Evolutionary conservation across 2,113 vertebrate species (phyloP).

Genomic region (Erinaceus europaeus): DNA sequence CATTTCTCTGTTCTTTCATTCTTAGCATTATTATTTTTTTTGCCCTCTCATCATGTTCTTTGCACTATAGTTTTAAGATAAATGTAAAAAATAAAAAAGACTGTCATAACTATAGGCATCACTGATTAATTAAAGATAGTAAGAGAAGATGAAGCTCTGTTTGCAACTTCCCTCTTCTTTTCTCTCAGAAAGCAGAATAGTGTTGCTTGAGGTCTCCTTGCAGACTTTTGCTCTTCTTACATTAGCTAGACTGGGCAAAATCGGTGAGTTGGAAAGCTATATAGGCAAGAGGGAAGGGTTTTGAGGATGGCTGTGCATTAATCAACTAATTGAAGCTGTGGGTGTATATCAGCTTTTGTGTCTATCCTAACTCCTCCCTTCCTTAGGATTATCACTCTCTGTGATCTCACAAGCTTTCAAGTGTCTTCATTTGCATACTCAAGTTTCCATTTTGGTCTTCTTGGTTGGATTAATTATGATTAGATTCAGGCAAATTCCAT

Average conservation of each 20-base stretch:
- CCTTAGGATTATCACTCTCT: not conserved
- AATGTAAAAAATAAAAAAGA: no score
- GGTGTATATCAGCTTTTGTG: fast-evolving
- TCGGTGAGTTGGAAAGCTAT: not conserved
- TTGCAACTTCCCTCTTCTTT: not conserved
- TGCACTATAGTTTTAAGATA: not conserved
- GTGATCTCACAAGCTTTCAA: not conserved
- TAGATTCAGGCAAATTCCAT: not conserved
- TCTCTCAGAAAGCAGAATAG: not conserved
- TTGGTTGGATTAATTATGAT: not conserved
- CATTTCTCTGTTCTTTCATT: not conserved
- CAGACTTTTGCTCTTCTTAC: not conserved
- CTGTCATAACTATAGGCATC: not conserved
- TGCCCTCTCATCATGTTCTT: not conserved
- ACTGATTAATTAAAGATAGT: not conserved
- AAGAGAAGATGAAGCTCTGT: not conserved
- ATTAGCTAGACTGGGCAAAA: not conserved
- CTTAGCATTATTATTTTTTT: not conserved
- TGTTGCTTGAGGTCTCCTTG: not conserved
- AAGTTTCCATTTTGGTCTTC: not conserved
- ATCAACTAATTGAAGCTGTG: fast-evolving
- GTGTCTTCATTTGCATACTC: not conserved
- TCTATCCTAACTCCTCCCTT: no score
- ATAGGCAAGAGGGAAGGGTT: not conserved
- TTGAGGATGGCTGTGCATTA: not conserved